phyloP scores from a whole-genome alignment of 2,888 invertebrate species.

The Hofmannophila pseudospretella region DNA sequence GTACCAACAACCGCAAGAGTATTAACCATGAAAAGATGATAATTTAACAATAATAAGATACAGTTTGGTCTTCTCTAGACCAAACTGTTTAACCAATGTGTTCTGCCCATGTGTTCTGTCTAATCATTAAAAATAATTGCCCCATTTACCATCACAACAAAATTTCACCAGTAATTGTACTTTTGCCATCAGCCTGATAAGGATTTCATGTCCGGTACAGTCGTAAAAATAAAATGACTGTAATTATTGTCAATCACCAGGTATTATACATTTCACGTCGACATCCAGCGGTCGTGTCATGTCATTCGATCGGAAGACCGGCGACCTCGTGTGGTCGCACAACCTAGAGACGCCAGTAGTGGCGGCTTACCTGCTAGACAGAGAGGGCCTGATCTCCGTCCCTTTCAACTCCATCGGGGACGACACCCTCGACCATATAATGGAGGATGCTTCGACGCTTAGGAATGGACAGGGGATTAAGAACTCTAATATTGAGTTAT shows the following conservation, averaged over 20 bases:
- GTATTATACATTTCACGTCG: constrained; percentile 92
- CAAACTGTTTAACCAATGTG: too few species aligned
- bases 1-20: too few species aligned
- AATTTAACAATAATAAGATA: too few species aligned
- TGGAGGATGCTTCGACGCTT: constrained; percentile 76
- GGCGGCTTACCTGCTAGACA: constrained; percentile 88
- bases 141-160: too few species aligned
- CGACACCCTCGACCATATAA: constrained; percentile 85
- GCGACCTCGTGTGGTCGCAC: constrained; percentile 90
- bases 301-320: constrained; percentile 89
- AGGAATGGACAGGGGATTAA: constrained; percentile 78
- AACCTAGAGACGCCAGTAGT: constrained; percentile 94
- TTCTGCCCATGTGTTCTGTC: too few species aligned
- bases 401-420: constrained; percentile 95
- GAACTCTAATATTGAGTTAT: constrained; percentile 78
- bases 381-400: constrained; percentile 87
- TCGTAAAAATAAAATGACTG: background rate
- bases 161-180: too few species aligned
- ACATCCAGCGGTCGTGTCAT: constrained; percentile 92
- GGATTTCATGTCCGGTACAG: too few species aligned
- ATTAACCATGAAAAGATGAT: too few species aligned
- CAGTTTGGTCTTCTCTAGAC: too few species aligned
- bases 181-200: too few species aligned
- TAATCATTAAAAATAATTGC: too few species aligned
- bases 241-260: constrained; percentile 58